Conservation (phyloP, 1,140 invertebrate genomes). For the Coptotermes formosanus region DNA sequence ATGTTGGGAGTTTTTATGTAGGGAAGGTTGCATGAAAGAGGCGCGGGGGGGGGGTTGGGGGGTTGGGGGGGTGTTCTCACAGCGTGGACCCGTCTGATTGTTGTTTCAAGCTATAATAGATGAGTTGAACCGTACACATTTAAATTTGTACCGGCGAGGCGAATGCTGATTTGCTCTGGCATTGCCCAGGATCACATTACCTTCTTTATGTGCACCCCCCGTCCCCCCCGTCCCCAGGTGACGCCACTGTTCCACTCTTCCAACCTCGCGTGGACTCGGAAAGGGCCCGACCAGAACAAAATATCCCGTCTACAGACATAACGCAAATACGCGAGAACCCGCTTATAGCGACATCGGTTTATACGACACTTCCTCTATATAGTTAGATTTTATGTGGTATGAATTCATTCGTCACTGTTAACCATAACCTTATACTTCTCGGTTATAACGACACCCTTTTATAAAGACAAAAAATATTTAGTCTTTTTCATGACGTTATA, state of each 20-base stretch:
- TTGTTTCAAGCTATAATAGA: neutral
- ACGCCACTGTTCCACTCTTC: neutral
- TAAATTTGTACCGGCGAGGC: slow-evolving; percentile 13
- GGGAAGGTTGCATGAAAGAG: no score
- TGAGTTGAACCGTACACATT: neutral
- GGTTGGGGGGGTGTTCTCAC: neutral
- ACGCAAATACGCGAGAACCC: no score
- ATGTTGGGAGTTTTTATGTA: neutral
- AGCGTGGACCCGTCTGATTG: neutral
- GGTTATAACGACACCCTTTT: no score
- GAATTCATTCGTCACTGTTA: no score
- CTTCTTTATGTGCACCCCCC: neutral
- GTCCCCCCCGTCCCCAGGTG: neutral
- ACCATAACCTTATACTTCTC: no score
- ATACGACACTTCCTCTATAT: no score
- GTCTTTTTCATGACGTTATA: no score
- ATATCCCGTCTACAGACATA: neutral
- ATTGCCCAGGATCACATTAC: neutral
- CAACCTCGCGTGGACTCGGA: neutral
- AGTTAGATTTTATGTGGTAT: no score
- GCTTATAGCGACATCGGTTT: no score
- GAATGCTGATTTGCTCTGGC: neutral
- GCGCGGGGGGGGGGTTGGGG: no score
- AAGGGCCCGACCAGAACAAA: neutral
- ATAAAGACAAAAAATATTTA: no score